phyloP scores from a whole-genome alignment of 2,888 invertebrate species.

The Thumatha senex region DNA sequence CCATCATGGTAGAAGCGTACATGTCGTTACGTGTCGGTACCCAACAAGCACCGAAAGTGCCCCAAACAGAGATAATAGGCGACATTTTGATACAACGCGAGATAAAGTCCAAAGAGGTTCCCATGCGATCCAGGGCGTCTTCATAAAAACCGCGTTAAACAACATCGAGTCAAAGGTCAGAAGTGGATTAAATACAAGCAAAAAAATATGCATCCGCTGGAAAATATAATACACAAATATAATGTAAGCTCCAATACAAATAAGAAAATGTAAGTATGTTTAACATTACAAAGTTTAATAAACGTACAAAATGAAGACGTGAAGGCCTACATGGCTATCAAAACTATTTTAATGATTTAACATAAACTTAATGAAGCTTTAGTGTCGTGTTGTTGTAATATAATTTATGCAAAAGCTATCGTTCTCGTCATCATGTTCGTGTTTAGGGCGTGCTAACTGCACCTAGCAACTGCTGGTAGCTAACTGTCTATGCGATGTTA shows the following conservation, averaged over 20 bases:
- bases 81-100: conserved; percentile 79
- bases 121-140: conserved; percentile 69
- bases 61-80: conserved; percentile 78
- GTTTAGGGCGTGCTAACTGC: conserved; percentile 54
- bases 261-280: conserved; percentile 32
- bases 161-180: conserved; percentile 66
- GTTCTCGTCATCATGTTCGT: conserved; percentile 32
- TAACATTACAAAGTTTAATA: conserved; percentile 47
- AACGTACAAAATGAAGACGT: conserved; percentile 47
- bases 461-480: conserved; percentile 45
- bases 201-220: conserved; percentile 47
- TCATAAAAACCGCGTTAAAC: conserved; percentile 43
- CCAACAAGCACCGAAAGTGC: conserved; percentile 76
- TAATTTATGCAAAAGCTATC: conserved; percentile 49
- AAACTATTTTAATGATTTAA: conserved; percentile 49
- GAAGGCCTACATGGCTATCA: conserved; percentile 43
- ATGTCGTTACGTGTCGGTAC: conserved; percentile 66
- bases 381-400: conserved; percentile 36
- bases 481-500: conserved; percentile 46
- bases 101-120: conserved; percentile 75
- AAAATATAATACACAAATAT: conserved; percentile 7
- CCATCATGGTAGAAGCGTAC: conserved; percentile 76
- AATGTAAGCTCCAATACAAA: conserved; percentile 24
- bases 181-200: conserved; percentile 61
- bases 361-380: conserved; percentile 42